Evolutionary conservation across 2,888 invertebrate species (phyloP).

Genomic region (Ectemnius cavifrons): DNA sequence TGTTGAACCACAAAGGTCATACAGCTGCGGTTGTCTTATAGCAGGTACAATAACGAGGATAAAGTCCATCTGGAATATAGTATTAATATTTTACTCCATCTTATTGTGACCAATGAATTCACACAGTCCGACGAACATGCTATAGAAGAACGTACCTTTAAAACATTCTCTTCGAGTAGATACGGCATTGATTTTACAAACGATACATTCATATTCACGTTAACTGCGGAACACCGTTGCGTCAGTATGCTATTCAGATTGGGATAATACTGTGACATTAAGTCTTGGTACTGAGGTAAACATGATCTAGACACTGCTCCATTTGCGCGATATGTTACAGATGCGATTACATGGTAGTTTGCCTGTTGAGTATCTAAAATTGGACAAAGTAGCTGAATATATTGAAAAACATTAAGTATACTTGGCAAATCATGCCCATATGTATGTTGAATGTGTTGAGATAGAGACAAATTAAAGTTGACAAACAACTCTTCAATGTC

Average conservation of each 20-base stretch:
- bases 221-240: conserved; percentile 95
- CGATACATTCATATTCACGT: conserved; percentile 96
- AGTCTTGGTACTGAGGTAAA: conserved; percentile 90
- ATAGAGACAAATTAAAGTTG: no score
- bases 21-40: conserved; percentile 93
- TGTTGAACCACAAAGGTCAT: conserved; percentile 96
- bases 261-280: conserved; percentile 88
- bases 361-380: conserved; percentile 92
- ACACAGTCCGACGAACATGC: no score
- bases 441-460: no score
- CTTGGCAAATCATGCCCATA: no score
- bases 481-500: no score
- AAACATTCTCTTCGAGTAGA: conserved; percentile 90
- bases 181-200: conserved; percentile 90
- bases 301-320: conserved; percentile 93
- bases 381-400: no score
- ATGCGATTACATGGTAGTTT: conserved; percentile 93
- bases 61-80: conserved; percentile 85
- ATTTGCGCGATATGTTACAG: conserved; percentile 92
- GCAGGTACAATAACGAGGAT: conserved; percentile 92
- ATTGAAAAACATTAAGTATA: no score
- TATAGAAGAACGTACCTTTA: conserved; percentile 79
- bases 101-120: background rate
- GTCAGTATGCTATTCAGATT: conserved; percentile 90
- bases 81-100: background rate